These are phyloP conservation scores for Anolis sagrei DNA, from an alignment of 2,113 vertebrate genomes.

Conservation along the genomic window DNA sequence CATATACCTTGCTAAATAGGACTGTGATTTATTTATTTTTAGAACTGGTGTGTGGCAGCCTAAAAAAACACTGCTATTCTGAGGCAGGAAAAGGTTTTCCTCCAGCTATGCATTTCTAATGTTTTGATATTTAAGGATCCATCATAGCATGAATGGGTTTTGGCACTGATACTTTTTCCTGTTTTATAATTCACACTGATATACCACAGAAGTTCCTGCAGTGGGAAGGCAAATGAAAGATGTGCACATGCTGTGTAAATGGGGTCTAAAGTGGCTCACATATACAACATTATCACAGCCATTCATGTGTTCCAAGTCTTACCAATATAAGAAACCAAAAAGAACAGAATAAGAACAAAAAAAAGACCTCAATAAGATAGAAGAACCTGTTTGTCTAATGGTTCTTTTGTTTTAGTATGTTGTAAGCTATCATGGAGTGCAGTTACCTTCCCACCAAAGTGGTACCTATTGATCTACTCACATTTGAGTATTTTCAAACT, in stretches of 20 bases:
- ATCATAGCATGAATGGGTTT: not conserved
- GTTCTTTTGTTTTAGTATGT: too few relatives aligned
- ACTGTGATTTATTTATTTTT: not conserved
- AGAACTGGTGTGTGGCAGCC: not conserved
- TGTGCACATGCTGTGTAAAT: not conserved
- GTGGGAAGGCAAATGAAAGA: not conserved
- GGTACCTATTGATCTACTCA: too few relatives aligned
- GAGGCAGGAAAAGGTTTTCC: not conserved
- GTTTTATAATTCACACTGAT: not conserved
- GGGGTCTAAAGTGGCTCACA: not conserved
- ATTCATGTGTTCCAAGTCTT: not conserved
- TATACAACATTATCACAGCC: too few relatives aligned
- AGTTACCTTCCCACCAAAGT: too few relatives aligned
- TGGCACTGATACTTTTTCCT: not conserved
- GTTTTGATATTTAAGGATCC: not conserved
- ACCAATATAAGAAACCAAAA: conserved; percentile 15
- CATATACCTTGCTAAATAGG: not conserved
- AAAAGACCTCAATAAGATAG: too few relatives aligned
- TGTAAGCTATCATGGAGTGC: conserved; percentile 23
- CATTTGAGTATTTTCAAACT: too few relatives aligned
- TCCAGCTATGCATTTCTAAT: not conserved
- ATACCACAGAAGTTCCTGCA: not conserved
- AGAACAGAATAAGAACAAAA: conserved; percentile 14
- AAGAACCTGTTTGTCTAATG: not conserved
- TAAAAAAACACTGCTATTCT: not conserved